Evolutionary conservation across 2,113 vertebrate genomes (phyloP).

Genomic region (Rhombomys opimus): DNA sequence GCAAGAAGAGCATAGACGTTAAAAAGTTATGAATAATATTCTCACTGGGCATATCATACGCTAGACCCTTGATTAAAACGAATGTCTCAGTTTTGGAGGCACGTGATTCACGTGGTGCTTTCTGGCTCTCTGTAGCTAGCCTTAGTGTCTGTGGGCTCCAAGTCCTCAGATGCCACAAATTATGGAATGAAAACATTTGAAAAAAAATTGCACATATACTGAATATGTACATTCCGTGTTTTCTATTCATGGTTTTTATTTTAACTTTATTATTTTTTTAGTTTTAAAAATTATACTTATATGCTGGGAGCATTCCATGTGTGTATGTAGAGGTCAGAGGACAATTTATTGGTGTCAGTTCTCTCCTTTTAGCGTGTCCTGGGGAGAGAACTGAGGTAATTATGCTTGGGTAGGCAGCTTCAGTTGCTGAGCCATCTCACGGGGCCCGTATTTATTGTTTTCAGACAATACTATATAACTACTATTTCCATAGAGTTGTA

Average conservation of each 20-base stretch:
- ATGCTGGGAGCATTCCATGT: background rate
- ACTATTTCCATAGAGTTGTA: background rate
- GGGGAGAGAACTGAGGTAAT: background rate
- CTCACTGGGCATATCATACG: slow-evolving; percentile 27
- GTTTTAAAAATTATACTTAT: background rate
- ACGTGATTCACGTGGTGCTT: slow-evolving; percentile 15
- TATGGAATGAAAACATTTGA: background rate
- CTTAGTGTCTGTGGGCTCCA: background rate
- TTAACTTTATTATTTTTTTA: background rate
- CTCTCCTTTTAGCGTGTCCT: background rate
- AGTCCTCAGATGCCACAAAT: background rate
- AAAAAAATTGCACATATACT: background rate
- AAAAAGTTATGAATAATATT: background rate
- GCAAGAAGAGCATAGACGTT: slow-evolving; percentile 33
- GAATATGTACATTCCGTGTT: background rate
- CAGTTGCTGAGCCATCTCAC: background rate
- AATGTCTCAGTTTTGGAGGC: slow-evolving; percentile 5
- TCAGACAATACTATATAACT: background rate
- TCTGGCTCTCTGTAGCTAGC: background rate
- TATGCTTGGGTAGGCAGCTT: background rate
- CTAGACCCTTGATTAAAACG: slow-evolving; percentile 52
- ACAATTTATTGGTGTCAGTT: background rate
- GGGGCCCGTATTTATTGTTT: background rate
- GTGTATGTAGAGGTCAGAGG: background rate
- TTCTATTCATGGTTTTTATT: background rate